phyloP scores from a whole-genome alignment of 2,113 vertebrate species.

The Cranoglanis bouderius region DNA sequence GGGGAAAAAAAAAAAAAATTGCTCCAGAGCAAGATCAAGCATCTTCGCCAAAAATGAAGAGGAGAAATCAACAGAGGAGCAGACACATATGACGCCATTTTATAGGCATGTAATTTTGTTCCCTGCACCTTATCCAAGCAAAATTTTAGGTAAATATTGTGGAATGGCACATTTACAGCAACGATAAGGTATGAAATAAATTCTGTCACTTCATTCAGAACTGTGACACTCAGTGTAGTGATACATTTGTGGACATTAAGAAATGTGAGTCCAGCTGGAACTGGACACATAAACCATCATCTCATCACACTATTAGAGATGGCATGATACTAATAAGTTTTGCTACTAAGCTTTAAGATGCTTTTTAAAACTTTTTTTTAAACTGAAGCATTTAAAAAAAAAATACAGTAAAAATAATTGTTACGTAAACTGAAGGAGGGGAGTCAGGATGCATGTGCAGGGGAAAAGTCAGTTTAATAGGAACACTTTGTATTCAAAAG shows the following conservation, averaged over 20 bases:
- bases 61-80: background rate
- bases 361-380: background rate
- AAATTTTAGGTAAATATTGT: conserved; percentile 5
- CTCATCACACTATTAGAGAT: background rate
- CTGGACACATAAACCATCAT: background rate
- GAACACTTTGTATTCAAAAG: too few relatives aligned
- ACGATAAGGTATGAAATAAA: background rate
- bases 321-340: background rate
- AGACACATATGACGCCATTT: background rate
- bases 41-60: background rate
- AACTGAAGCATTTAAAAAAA: background rate
- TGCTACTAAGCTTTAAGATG: background rate
- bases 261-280: background rate
- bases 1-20: background rate
- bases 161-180: background rate
- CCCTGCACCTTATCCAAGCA: background rate
- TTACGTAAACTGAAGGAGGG: too few relatives aligned
- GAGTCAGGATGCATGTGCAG: too few relatives aligned
- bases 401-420: background rate
- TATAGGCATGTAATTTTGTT: background rate
- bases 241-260: background rate
- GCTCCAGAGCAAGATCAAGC: background rate
- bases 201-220: background rate
- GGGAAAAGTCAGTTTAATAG: too few relatives aligned
- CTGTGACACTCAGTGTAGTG: background rate